Percentiles rank a stretch among this genome's conserved stretches.
Conservation (phyloP, 2,797 vertebrate genomes). For the Neomorphus geoffroyi region DNA sequence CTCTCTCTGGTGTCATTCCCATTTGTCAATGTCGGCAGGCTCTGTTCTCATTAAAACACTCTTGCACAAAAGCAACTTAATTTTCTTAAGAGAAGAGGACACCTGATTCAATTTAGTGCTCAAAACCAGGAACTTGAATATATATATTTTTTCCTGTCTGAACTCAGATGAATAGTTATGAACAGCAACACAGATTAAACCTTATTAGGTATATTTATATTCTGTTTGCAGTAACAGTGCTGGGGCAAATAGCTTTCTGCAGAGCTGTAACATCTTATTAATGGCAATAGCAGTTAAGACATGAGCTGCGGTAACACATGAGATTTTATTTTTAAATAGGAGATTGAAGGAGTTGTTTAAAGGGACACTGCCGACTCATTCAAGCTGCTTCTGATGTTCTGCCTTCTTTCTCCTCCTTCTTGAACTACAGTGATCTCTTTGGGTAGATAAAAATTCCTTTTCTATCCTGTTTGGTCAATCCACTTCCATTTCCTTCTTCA, state of each 20-base stretch:
- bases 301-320: not conserved
- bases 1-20: slow-evolving; percentile 86
- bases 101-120: slow-evolving; percentile 96
- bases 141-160: slow-evolving; percentile 75
- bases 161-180: slow-evolving; percentile 83
- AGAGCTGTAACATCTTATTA: slow-evolving; percentile 49
- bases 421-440: not conserved
- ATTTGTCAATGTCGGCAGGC: slow-evolving; percentile 93
- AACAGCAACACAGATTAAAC: slow-evolving; percentile 80
- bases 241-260: slow-evolving; percentile 70
- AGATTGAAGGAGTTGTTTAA: slow-evolving; percentile 36
- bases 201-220: slow-evolving; percentile 81
- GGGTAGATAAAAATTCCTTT: not conserved
- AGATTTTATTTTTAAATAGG: slow-evolving; percentile 55
- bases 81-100: slow-evolving; percentile 99
- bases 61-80: slow-evolving; percentile 95
- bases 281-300: slow-evolving; percentile 48
- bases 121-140: slow-evolving; percentile 82
- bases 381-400: not conserved
- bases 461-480: not conserved
- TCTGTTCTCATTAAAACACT: slow-evolving; percentile 93
- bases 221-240: slow-evolving; percentile 81
- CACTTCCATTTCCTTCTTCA: not conserved
- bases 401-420: not conserved
- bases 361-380: not conserved